Evolutionary conservation across 2,797 vertebrate species (phyloP).

Genomic region (Melanotaenia parkinsoni): DNA sequence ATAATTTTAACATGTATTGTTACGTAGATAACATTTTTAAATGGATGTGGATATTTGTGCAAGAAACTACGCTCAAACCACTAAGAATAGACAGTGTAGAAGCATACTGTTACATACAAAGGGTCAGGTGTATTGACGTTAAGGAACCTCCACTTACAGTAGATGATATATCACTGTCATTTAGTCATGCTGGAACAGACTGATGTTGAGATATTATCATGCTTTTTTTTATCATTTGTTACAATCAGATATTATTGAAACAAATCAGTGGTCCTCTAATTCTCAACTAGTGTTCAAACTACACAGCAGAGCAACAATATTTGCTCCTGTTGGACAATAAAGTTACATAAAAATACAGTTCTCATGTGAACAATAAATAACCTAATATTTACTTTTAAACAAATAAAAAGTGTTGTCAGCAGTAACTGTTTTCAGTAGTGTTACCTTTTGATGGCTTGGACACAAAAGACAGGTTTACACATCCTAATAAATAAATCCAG

Average conservation of each 20-base stretch:
- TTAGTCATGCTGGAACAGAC: slow-evolving; percentile 37
- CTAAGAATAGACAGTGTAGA: slow-evolving; percentile 12
- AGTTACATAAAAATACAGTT: slow-evolving; percentile 14
- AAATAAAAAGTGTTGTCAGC: slow-evolving; percentile 27
- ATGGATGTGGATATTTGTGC: slow-evolving; percentile 9
- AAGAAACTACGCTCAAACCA: slow-evolving; percentile 17
- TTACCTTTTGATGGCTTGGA: slow-evolving; percentile 11
- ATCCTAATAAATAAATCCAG: slow-evolving; percentile 49
- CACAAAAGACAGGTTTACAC: slow-evolving; percentile 21
- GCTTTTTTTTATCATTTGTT: slow-evolving; percentile 36
- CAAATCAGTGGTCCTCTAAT: slow-evolving; percentile 28
- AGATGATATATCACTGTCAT: slow-evolving; percentile 43
- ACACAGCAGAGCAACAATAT: slow-evolving; percentile 1
- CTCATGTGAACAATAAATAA: slow-evolving; percentile 53
- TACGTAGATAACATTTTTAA: slow-evolving; percentile 20
- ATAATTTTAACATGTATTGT: slow-evolving; percentile 9
- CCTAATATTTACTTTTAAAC: slow-evolving; percentile 46
- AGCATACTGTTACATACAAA: slow-evolving; percentile 11
- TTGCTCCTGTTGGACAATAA: slow-evolving; percentile 21
- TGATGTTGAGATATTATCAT: slow-evolving; percentile 32
- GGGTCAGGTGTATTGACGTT: slow-evolving; percentile 3
- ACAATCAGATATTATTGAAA: slow-evolving; percentile 33
- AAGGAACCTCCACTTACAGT: slow-evolving; percentile 15
- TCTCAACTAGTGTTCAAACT: slow-evolving; percentile 3
- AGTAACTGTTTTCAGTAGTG: slow-evolving; percentile 1